Evolutionary conservation across 2,113 vertebrate species (phyloP).

Genomic region (Rhinoderma darwinii): DNA sequence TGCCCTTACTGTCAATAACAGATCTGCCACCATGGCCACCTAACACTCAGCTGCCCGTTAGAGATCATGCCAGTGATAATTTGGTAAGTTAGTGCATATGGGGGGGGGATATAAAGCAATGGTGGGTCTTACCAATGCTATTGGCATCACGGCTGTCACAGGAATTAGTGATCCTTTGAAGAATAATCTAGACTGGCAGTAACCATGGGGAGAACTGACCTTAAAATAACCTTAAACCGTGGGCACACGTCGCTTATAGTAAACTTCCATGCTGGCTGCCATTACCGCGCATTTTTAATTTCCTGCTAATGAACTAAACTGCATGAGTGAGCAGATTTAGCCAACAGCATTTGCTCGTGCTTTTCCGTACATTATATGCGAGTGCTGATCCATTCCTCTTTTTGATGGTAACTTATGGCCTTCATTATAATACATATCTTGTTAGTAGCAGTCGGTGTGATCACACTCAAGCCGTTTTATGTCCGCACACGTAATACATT

Average conservation of each 20-base stretch:
- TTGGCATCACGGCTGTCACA: too few species aligned
- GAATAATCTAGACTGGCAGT: not conserved
- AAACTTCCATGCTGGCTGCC: slow-evolving; percentile 13
- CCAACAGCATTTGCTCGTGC: not conserved
- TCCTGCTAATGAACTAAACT: slow-evolving; percentile 37
- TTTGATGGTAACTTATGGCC: slow-evolving; percentile 32
- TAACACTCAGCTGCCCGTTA: too few species aligned
- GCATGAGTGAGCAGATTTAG: slow-evolving; percentile 43
- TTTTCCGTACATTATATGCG: not conserved
- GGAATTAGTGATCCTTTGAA: too few species aligned
- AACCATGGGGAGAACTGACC: slow-evolving; percentile 24
- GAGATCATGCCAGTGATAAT: too few species aligned
- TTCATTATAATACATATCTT: slow-evolving; percentile 27
- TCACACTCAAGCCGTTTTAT: not conserved
- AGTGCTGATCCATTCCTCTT: not conserved
- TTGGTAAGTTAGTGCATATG: too few species aligned
- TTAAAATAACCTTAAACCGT: slow-evolving; percentile 22
- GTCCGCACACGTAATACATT: not conserved
- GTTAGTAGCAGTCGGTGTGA: slow-evolving; percentile 9
- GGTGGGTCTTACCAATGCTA: too few species aligned
- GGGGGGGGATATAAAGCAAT: too few species aligned
- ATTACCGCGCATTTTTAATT: not conserved
- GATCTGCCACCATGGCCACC: too few species aligned
- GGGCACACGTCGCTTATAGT: not conserved
- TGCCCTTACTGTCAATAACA: too few species aligned